These are phyloP conservation scores for Temnothorax nylanderi DNA, from an alignment of 1,140 invertebrate genomes.

Conservation along the genomic window DNA sequence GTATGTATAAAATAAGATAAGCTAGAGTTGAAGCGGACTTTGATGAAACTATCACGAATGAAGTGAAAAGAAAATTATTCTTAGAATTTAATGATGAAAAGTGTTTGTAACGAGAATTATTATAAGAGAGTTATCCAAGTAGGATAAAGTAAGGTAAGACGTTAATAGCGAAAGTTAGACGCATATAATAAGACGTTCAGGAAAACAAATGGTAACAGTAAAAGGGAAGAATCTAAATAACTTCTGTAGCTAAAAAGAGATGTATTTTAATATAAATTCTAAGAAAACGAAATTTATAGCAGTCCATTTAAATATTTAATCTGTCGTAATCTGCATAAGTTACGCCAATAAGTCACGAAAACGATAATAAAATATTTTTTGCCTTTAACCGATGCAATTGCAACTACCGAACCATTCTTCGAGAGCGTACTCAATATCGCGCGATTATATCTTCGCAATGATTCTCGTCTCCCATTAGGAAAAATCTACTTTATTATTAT, in stretches of 20 bases:
- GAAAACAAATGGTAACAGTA: constrained; percentile 54
- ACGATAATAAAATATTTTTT: neutral
- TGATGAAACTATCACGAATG: constrained; percentile 44
- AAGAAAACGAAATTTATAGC: neutral
- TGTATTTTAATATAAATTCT: constrained; percentile 15
- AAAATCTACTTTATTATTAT: constrained; percentile 52
- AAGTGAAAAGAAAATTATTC: constrained; percentile 43
- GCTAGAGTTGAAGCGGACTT: neutral
- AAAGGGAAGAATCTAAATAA: constrained; percentile 42
- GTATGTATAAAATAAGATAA: neutral
- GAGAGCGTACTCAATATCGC: neutral
- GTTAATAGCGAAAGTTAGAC: constrained; percentile 52
- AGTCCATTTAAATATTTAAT: neutral
- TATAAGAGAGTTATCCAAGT: constrained; percentile 44
- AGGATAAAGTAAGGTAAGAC: constrained; percentile 43
- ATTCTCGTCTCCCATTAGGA: neutral
- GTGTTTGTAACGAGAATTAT: constrained; percentile 53
- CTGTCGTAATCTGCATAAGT: neutral
- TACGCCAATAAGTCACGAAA: neutral
- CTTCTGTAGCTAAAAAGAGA: neutral
- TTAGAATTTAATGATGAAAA: constrained; percentile 52
- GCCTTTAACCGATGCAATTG: neutral
- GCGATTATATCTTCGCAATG: neutral
- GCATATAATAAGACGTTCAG: constrained; percentile 52
- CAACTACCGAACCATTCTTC: neutral